phyloP scores from a whole-genome alignment of 2,113 vertebrate species.

The Acrocephalus arundinaceus region DNA sequence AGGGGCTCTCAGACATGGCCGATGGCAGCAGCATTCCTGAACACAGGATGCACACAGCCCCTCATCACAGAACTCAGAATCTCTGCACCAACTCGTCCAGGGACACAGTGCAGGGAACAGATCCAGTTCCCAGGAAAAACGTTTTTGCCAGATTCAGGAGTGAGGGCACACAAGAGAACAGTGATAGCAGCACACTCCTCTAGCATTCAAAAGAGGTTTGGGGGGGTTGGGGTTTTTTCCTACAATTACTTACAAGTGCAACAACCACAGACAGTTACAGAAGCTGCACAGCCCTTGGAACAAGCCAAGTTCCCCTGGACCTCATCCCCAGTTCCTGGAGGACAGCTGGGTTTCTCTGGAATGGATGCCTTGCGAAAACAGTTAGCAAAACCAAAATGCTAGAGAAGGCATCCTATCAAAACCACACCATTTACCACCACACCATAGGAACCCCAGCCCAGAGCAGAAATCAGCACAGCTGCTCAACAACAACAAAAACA shows the following conservation, averaged over 20 bases:
- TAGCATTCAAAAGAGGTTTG: background rate
- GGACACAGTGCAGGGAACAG: background rate
- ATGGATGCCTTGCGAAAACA: background rate
- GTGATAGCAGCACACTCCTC: background rate
- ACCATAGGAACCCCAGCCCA: background rate
- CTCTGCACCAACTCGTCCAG: background rate
- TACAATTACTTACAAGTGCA: background rate
- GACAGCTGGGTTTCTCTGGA: background rate
- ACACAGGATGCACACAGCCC: rapidly evolving
- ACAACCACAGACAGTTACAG: background rate
- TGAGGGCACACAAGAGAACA: background rate
- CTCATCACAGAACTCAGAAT: rapidly evolving
- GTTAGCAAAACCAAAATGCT: background rate
- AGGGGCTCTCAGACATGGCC: rapidly evolving
- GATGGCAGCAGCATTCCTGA: background rate
- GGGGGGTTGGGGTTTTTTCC: rapidly evolving
- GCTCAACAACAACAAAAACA: background rate
- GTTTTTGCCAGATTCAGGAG: background rate
- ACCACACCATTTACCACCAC: background rate
- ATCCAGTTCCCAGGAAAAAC: background rate
- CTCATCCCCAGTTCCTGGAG: background rate
- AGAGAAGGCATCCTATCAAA: background rate
- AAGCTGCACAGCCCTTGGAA: background rate
- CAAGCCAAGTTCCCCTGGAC: background rate
- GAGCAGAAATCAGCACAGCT: background rate